A percentile compares a stretch with the other conserved stretches of the same genome.
Evolutionary conservation across 2,113 vertebrate species (phyloP).

Genomic region (Lophochroa leadbeateri): DNA sequence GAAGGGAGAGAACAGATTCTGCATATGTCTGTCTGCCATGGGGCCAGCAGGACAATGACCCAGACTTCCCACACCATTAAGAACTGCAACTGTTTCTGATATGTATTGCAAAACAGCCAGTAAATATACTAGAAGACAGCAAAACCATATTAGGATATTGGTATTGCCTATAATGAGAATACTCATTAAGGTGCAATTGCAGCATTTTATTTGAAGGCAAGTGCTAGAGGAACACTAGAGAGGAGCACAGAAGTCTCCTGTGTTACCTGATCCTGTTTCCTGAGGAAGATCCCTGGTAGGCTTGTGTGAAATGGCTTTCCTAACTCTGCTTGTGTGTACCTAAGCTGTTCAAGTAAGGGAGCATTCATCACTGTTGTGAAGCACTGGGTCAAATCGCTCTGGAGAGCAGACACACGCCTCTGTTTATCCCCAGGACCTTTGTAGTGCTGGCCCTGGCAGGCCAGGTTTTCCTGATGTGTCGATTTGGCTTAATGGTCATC

Average conservation of each 20-base stretch:
- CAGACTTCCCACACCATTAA: conserved; percentile 3
- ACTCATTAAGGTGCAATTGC: not conserved
- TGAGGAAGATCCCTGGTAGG: not conserved
- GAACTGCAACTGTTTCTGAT: not conserved
- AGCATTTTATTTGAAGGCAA: not conserved
- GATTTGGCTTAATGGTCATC: not conserved
- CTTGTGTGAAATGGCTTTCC: not conserved
- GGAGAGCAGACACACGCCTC: not conserved
- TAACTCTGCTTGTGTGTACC: not conserved
- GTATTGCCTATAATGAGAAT: not conserved
- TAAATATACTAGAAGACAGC: not conserved
- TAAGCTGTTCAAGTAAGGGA: not conserved
- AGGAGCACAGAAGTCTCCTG: not conserved
- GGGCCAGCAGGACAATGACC: conserved; percentile 29
- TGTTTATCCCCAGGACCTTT: not conserved
- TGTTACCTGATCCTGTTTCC: not conserved
- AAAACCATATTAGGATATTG: not conserved
- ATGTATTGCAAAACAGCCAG: not conserved
- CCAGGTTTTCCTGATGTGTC: not conserved
- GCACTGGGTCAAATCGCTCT: not conserved
- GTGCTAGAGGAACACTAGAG: not conserved
- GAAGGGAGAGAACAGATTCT: conserved; percentile 46
- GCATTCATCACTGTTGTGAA: not conserved
- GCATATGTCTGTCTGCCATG: conserved; percentile 46
- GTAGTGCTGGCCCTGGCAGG: not conserved